A percentile compares a stretch with the other conserved stretches of the same genome.
These are phyloP conservation scores for Paedocypris micromegethes DNA, from an alignment of 2,797 vertebrate genomes.

Conservation along the genomic window DNA sequence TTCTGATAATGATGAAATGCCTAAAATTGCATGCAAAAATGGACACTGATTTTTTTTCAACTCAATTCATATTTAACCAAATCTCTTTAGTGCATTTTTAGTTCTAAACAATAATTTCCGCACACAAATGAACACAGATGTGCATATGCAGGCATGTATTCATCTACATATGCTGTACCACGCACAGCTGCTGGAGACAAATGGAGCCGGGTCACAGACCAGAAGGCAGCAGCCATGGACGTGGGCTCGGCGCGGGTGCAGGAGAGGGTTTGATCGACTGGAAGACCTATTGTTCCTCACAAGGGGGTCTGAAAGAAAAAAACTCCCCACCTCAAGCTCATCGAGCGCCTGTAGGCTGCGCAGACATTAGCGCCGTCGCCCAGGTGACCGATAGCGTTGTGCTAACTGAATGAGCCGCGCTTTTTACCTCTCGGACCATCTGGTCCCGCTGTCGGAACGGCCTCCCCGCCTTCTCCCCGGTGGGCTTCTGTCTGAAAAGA, in stretches of 20 bases:
- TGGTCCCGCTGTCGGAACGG: conserved; percentile 73
- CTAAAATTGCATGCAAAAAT: too few species aligned
- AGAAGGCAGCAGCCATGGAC: conserved; percentile 44
- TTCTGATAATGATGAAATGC: too few species aligned
- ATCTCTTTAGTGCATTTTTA: too few species aligned
- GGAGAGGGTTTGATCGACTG: conserved; percentile 42
- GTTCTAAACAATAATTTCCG: too few species aligned
- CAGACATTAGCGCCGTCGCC: conserved; percentile 54
- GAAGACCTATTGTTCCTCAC: conserved; percentile 34
- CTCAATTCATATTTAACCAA: too few species aligned
- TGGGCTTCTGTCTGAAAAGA: conserved; percentile 78
- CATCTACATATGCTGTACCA: conserved; percentile 21
- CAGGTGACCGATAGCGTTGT: conserved; percentile 63
- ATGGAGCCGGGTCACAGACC: conserved; percentile 35
- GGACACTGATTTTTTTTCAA: too few species aligned
- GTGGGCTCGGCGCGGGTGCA: not conserved
- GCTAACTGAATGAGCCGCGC: conserved; percentile 55
- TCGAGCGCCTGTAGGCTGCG: conserved; percentile 44
- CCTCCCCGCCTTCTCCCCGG: conserved; percentile 67
- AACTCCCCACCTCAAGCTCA: conserved; percentile 29
- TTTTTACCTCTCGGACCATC: conserved; percentile 73
- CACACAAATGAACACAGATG: not conserved
- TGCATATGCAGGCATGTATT: conserved; percentile 7
- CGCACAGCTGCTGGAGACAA: conserved; percentile 50
- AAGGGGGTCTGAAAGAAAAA: conserved; percentile 11